Conservation (phyloP, 1,140 invertebrate genomes). For the Pinna nobilis region DNA sequence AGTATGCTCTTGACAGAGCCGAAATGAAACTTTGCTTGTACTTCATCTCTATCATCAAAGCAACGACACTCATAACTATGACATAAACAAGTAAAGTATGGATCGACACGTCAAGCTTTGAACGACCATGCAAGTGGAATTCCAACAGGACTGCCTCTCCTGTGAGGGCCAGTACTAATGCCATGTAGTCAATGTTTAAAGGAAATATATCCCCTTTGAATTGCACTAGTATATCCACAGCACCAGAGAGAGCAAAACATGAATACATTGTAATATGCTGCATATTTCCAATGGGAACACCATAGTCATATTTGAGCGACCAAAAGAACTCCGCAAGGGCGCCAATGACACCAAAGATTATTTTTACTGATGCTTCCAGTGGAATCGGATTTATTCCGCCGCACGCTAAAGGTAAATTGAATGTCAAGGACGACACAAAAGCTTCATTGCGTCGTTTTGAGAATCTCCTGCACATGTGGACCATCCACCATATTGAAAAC, state of each 20-base stretch:
- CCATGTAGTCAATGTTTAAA: slow-evolving; percentile 73
- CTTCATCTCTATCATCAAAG: slow-evolving; percentile 71
- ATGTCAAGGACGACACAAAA: slow-evolving; percentile 57
- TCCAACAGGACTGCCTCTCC: slow-evolving; percentile 76
- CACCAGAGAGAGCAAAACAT: slow-evolving; percentile 75
- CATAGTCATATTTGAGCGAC: slow-evolving; percentile 67
- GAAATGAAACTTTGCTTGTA: slow-evolving; percentile 69
- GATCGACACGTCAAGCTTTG: slow-evolving; percentile 74
- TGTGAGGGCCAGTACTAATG: slow-evolving; percentile 70
- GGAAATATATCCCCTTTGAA: slow-evolving; percentile 69
- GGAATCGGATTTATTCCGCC: slow-evolving; percentile 55
- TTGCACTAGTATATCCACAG: slow-evolving; percentile 73
- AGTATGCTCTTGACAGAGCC: slow-evolving; percentile 71
- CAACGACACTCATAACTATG: slow-evolving; percentile 63
- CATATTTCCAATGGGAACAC: slow-evolving; percentile 72
- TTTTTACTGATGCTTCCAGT: slow-evolving; percentile 73
- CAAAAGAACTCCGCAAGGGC: slow-evolving; percentile 71
- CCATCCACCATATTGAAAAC: slow-evolving; percentile 74
- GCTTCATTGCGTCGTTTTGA: slow-evolving; percentile 33
- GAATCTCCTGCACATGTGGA: slow-evolving; percentile 67
- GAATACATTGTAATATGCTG: slow-evolving; percentile 79
- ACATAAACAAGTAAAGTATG: slow-evolving; percentile 76
- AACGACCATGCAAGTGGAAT: slow-evolving; percentile 77
- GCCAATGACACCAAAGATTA: slow-evolving; percentile 70
- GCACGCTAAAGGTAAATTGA: slow-evolving; percentile 61